Base-by-base conservation (phyloP, 2,797 vertebrate species). In the Neoniphon sammara region DNA sequence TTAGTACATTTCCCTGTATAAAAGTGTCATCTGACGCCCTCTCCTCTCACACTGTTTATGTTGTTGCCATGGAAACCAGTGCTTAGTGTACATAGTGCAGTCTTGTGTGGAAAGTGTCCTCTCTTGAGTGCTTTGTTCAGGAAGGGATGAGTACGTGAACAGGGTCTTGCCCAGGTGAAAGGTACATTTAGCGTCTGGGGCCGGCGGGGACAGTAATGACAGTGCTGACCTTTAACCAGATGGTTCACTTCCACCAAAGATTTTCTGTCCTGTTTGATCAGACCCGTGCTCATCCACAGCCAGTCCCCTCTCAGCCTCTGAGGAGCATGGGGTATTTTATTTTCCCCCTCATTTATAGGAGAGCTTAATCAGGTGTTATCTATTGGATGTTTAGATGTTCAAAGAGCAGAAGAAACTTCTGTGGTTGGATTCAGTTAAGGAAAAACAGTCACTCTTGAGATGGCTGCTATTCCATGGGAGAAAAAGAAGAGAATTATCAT, bases 51-150 rank as follows among this genome's bases (percentile, higher is more conserved):
- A 2, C 63, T 21, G 59, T 78, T 86, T 46, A 61, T 81, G 85
- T 70, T 88, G 89, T 93, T 86, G 87, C 65, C 79, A 80, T 93
- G 87, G 90, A 87, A 90, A 88, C 81, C 77, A 80, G 83, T 82
- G 78, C 83, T 80, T 78, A 56, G 82, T 89, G 83, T 87, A 78
- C 87, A 2, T n/a, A 88, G 86, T 71, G 77, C 83, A 88, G 81
- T 86, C 77, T 87, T 86, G 86, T 92, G 92, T 93, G 87, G 88
- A 83, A 71, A 83, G 57, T 52, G 80, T 71, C 73, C 53, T 66
- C 73, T 81, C 54, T 77, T 82, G 72, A 86, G 83, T 83, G 78
- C 78, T 85, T 84, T 85, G 65, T 82, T 75, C 75, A 80, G 85
- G 76, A 83, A 77, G 66, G 73, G 73, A 75, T 70, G 75, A 84